A percentile compares a stretch with the other conserved stretches of the same genome.
Evolutionary conservation across 2,888 invertebrate species (phyloP).

Genomic region (Platycheirus rosarum): DNA sequence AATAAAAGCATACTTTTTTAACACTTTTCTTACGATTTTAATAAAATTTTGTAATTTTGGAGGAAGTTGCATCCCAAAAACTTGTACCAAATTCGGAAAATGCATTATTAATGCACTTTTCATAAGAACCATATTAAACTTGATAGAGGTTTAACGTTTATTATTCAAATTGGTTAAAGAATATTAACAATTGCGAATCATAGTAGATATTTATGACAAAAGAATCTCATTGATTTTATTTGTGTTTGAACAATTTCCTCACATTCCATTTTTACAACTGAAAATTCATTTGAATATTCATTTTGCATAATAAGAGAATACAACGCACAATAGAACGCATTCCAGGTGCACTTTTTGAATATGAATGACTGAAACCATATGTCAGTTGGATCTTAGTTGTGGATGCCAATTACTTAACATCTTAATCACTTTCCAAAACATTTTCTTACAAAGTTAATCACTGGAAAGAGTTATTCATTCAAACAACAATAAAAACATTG

Average conservation of each 20-base stretch:
- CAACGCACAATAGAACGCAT: constrained; percentile 17
- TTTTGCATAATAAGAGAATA: not conserved
- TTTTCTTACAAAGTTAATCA: too few relatives aligned
- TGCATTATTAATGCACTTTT: too few relatives aligned
- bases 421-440: not conserved
- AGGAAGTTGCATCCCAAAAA: too few relatives aligned
- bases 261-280: constrained; percentile 12
- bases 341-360: constrained; percentile 21
- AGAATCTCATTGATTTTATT: not conserved
- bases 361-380: constrained; percentile 12
- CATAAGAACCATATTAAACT: too few relatives aligned
- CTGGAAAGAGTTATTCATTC: not conserved
- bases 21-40: too few relatives aligned
- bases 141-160: too few relatives aligned
- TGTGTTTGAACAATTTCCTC: constrained; percentile 20
- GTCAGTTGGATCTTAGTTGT: not conserved
- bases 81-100: too few relatives aligned
- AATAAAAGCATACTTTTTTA: too few relatives aligned
- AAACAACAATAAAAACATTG: not conserved
- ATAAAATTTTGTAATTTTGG: too few relatives aligned
- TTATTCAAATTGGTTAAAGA: too few relatives aligned
- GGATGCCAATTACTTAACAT: constrained; percentile 10
- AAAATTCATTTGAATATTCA: constrained; percentile 40
- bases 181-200: too few relatives aligned
- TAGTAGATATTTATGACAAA: too few relatives aligned